Evolutionary conservation across 1,140 invertebrate genomes (phyloP), one percentile per base, ranked within the genome.

Genomic region (Pogonomyrmex californicus): DNA sequence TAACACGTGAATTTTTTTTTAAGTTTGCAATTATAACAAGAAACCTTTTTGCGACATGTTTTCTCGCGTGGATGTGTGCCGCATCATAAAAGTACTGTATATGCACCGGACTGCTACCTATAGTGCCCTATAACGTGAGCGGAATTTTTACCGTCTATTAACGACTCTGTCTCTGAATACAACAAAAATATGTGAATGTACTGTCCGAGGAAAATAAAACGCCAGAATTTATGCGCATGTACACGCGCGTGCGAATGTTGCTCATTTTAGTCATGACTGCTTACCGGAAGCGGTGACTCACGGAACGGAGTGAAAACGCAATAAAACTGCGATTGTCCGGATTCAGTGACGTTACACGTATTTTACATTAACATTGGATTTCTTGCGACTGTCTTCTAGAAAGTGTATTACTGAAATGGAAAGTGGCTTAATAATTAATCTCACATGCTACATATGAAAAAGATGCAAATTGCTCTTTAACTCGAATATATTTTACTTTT

Each of bases 361-460:
- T 73, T 60, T 62, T 75, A 38, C 54, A 60, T 36, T 17, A 47
- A 6, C 4, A 73, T 70, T 75, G 14, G 10, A 62, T 71, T 38
- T 38, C 30, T 33, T 66, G 60, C n/a, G 65, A 70, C 41, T 70
- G 75, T 63, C 58, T 85, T 30, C 60, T 75, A 88, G 65, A 60
- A 82, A 81, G 49, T 56, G 76, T 71, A 58, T 89, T 86, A 88
- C 66, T 33, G 76, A 89, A 89, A 89, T 65, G 76, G 85, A 90
- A 86, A 90, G 83, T 71, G 63, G 56, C 85, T 76, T 86, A 86
- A 89, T n/a, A 36, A 73, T 30, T 36, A 78, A 82, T 88, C 54
- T 81, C 47, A 36, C 62, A 70, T 71, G 62, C 38, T 79, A 62
- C 49, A 60, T 23, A 12, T 38, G 17, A 17, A 62, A 47, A 36